Conservation (phyloP, 2,888 invertebrate genomes). For the Watsonalla cultraria region DNA sequence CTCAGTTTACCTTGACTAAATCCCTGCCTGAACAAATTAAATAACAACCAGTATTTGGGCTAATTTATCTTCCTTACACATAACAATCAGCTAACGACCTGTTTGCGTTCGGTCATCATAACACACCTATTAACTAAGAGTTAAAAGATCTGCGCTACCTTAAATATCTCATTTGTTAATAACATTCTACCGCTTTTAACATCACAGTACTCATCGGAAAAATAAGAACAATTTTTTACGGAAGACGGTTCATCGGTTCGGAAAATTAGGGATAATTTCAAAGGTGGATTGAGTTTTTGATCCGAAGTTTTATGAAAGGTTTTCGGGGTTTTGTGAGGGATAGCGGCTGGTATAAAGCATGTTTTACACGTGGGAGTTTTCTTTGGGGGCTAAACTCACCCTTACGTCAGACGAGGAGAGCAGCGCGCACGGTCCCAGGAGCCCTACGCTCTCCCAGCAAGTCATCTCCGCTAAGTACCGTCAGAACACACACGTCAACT, state of each 20-base stretch:
- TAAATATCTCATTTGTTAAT: background rate
- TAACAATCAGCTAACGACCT: background rate
- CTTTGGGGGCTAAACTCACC: constrained; percentile 55
- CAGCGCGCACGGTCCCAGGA: constrained; percentile 74
- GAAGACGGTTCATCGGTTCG: constrained; percentile 19
- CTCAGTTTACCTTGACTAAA: too few species aligned
- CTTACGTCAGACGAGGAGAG: constrained; percentile 69
- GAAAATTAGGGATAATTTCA: constrained; percentile 28
- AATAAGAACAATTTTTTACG: too few species aligned
- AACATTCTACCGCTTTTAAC: background rate
- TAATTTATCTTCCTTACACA: too few species aligned
- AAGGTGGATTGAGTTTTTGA: constrained; percentile 18
- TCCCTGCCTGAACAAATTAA: too few species aligned
- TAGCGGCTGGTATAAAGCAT: constrained; percentile 7
- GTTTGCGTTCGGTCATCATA: background rate
- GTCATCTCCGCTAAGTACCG: constrained; percentile 58
- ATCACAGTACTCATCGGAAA: background rate
- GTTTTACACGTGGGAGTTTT: constrained; percentile 15
- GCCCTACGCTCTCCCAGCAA: constrained; percentile 76
- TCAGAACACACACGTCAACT: constrained; percentile 35
- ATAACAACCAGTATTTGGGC: too few species aligned
- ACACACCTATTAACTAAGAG: background rate
- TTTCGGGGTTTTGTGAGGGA: constrained; percentile 5
- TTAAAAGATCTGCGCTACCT: too few species aligned
- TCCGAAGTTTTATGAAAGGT: constrained; percentile 21